Evolutionary conservation across 2,888 invertebrate species (phyloP).

Genomic region (Emmelina monodactyla): DNA sequence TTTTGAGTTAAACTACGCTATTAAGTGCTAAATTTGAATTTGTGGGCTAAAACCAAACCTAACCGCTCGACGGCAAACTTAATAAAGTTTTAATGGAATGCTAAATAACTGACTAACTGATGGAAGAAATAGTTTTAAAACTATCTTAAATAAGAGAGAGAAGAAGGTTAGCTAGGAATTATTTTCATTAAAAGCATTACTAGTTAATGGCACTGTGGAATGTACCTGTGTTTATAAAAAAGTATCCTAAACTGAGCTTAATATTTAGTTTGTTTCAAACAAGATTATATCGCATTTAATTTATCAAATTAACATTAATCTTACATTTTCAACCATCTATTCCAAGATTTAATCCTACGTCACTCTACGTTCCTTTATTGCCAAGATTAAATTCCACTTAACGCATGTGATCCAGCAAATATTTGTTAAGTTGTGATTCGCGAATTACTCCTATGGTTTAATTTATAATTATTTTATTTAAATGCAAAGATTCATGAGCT

Average conservation of each 20-base stretch:
- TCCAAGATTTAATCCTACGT: constrained; percentile 19
- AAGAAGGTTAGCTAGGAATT: constrained; percentile 41
- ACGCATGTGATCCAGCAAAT: constrained; percentile 48
- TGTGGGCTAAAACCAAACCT: constrained; percentile 13
- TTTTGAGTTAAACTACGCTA: constrained; percentile 55
- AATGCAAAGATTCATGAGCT: constrained; percentile 59
- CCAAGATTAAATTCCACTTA: constrained; percentile 38
- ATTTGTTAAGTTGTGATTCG: constrained; percentile 62
- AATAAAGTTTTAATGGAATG: constrained; percentile 1
- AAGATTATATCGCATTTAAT: constrained; percentile 51
- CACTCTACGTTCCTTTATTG: constrained; percentile 39
- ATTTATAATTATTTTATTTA: constrained; percentile 28
- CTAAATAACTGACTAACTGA: not conserved
- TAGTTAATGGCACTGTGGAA: constrained; percentile 61
- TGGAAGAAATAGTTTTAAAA: not conserved
- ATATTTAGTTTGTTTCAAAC: constrained; percentile 45
- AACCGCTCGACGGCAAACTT: not conserved
- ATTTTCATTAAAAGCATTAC: constrained; percentile 43
- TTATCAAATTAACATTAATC: constrained; percentile 24
- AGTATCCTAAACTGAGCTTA: constrained; percentile 57
- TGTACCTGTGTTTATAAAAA: constrained; percentile 61
- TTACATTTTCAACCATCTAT: constrained; percentile 28
- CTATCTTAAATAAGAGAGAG: constrained; percentile 30
- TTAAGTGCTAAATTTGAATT: constrained; percentile 46
- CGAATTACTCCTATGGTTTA: constrained; percentile 52